phyloP scores from a whole-genome alignment of 2,888 invertebrate genomes.

The Embidobia sp. region DNA sequence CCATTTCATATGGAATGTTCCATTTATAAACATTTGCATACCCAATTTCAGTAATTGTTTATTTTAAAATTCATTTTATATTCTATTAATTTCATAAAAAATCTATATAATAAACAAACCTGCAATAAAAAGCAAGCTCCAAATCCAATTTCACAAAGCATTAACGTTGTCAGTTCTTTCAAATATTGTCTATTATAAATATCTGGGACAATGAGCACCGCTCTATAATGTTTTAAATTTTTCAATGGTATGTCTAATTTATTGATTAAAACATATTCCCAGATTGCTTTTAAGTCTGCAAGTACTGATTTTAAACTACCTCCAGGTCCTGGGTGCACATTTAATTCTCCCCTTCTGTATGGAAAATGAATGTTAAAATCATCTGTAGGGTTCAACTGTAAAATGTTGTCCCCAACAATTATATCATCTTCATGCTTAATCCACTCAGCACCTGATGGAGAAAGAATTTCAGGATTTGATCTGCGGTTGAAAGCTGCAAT shows the following conservation, averaged over 20 bases:
- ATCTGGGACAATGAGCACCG: constrained; percentile 94
- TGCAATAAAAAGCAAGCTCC: constrained; percentile 92
- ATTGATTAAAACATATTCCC: constrained; percentile 90
- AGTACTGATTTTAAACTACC: constrained; percentile 93
- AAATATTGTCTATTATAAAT: constrained; percentile 93
- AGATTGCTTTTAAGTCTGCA: constrained; percentile 93
- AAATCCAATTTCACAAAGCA: constrained; percentile 92
- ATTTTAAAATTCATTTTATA: no score
- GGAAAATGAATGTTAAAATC: constrained; percentile 95
- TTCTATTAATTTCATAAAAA: no score
- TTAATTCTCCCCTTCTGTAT: constrained; percentile 92
- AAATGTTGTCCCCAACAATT: constrained; percentile 89
- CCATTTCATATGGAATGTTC: no score
- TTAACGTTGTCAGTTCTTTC: constrained; percentile 90
- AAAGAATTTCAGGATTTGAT: constrained; percentile 87
- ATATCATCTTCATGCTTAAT: constrained; percentile 85
- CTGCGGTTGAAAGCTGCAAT: constrained; percentile 93
- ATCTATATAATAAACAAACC: no score
- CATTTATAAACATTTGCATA: not conserved
- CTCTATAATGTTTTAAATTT: constrained; percentile 90
- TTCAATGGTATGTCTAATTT: constrained; percentile 87
- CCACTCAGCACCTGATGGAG: constrained; percentile 85
- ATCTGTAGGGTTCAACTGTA: constrained; percentile 86
- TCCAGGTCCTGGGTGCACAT: constrained; percentile 91
- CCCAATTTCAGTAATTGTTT: no score